Evolutionary conservation across 2,888 invertebrate species (phyloP).

Genomic region (Drosophila pseudotakahashii): DNA sequence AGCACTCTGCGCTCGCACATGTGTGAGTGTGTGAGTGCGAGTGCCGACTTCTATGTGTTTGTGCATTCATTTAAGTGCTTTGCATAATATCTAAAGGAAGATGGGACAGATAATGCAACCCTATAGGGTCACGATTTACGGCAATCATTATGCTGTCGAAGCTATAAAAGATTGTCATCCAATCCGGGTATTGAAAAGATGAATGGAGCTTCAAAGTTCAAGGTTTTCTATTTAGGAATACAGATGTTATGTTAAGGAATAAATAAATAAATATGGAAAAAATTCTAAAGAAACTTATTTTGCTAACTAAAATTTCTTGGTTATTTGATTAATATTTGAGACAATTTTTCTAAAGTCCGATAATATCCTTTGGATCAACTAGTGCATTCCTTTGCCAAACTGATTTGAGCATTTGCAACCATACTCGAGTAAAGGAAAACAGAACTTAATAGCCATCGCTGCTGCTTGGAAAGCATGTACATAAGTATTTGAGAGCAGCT

Average conservation of each 20-base stretch:
- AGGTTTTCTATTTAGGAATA: not conserved
- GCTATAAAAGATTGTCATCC: not conserved
- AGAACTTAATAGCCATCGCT: constrained; percentile 6
- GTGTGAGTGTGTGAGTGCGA: constrained; percentile 9
- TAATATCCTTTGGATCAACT: too few species aligned
- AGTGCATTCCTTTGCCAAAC: not conserved
- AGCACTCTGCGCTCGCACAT: constrained; percentile 21
- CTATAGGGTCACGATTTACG: constrained; percentile 4
- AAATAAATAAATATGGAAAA: too few species aligned
- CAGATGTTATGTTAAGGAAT: too few species aligned
- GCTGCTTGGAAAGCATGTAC: not conserved
- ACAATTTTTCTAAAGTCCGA: too few species aligned
- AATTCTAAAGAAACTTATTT: too few species aligned
- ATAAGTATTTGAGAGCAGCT: constrained; percentile 18
- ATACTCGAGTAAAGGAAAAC: constrained; percentile 16
- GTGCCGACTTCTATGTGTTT: constrained; percentile 11
- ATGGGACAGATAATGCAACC: constrained; percentile 27
- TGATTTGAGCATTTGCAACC: constrained; percentile 13
- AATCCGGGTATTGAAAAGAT: constrained; percentile 1
- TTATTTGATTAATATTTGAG: too few species aligned
- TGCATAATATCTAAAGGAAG: constrained; percentile 55
- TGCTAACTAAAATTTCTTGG: too few species aligned
- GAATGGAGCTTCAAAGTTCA: constrained; percentile 11
- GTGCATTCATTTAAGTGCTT: constrained; percentile 61
- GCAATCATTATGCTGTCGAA: constrained; percentile 3